These are phyloP conservation scores for Enteromius argenteus DNA, from an alignment of 2,797 vertebrate species.

Conservation along the genomic window DNA sequence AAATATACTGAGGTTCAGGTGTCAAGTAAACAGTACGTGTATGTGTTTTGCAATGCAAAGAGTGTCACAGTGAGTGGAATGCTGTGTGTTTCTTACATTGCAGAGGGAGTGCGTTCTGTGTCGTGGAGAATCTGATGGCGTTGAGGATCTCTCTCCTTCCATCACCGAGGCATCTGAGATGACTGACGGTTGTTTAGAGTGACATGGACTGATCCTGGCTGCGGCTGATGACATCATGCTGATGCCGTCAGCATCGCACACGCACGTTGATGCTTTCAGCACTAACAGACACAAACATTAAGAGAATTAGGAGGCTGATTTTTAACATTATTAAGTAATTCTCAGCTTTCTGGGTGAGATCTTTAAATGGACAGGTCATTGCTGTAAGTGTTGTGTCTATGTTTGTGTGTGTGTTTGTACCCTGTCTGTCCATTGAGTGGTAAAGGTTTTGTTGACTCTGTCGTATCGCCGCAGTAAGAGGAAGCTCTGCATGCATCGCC, in stretches of 20 bases:
- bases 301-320: background rate
- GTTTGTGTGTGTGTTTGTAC: constrained; percentile 77
- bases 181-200: constrained; percentile 94
- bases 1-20: background rate
- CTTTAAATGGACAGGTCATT: background rate
- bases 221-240: constrained; percentile 72
- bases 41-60: constrained; percentile 8
- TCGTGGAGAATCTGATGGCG: constrained; percentile 95
- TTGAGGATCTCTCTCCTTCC: constrained; percentile 94
- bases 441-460: constrained; percentile 98
- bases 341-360: background rate
- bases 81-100: constrained; percentile 86
- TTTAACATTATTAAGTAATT: background rate
- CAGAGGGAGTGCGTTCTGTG: constrained; percentile 99
- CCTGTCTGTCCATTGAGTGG: constrained; percentile 94
- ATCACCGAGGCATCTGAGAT: constrained; percentile 92
- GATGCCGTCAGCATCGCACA: constrained; percentile 59
- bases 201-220: constrained; percentile 94
- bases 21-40: background rate
- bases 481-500: constrained; percentile 97
- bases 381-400: background rate
- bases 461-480: constrained; percentile 95
- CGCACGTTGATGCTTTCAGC: constrained; percentile 57
- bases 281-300: constrained; percentile 47
- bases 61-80: background rate